Base-by-base conservation (phyloP, 2,888 invertebrate genomes). In the Tortrix viridana region DNA sequence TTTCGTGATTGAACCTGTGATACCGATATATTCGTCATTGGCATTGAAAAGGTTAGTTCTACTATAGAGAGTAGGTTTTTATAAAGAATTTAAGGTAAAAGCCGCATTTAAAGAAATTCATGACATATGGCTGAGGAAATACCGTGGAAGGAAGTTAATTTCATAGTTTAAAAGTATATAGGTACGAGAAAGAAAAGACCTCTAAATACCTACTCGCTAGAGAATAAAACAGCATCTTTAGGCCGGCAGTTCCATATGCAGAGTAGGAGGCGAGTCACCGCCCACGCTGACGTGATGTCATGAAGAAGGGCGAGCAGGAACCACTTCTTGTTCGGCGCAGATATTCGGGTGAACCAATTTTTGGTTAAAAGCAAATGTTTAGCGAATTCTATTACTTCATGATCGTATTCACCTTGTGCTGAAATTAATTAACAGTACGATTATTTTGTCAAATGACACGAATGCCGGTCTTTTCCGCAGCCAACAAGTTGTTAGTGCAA, bases 231-330 rank as follows among this genome's bases (percentile, higher is more conserved):
- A 12, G 89, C 81, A 68, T 90, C 90, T 66, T 90, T 90, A 1
- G 85, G 82, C 1, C 83, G 78, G 61, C 86, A 86, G 62, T 84
- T 88, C 90, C 90, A 90, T 60, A 88, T 79, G 1, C 85, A 84
- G 57, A 88, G 88, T 7, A 90, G 74, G 0, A 90, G 69, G 12
- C 86, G 65, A 0, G 88, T 86, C 0, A 90, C 67, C 0, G 88
- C 68, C 85, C 85, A 86, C 2, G 81, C 81, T 53, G 85, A 87
- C 1, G 72, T 70, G 0, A 88, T 74, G n/a, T 86, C 86, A 14
- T 82, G 75, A 37, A 90, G 58, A n/a, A 90, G 70, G 1, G 80
- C 79, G 3, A 88, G 52, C 2, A 88, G 38, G 63, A 81, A 89
- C 9, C 75, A 72, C 62, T 86, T 86, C 70, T 90, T 90, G 66